These are phyloP conservation scores for Botrylloides violaceus DNA, from an alignment of 23 tunicate genomes.

Conservation along the genomic window DNA sequence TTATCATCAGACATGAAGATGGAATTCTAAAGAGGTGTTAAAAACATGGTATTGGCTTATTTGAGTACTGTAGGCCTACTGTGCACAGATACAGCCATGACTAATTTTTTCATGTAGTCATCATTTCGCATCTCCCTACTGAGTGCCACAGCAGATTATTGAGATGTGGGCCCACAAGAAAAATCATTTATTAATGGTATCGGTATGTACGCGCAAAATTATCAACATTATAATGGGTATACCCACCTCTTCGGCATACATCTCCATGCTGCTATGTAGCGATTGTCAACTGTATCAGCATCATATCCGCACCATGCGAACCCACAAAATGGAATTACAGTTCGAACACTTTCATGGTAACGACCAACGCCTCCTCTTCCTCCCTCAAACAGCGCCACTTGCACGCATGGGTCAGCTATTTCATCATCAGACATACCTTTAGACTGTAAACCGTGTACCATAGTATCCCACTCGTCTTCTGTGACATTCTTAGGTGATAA, in stretches of 20 bases:
- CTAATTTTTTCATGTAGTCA: too few relatives aligned
- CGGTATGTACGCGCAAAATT: too few relatives aligned
- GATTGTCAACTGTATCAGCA: constrained; percentile 5
- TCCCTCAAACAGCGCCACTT: constrained; percentile 52
- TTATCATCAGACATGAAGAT: too few relatives aligned
- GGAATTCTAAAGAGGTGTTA: too few relatives aligned
- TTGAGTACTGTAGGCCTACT: too few relatives aligned
- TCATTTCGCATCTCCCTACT: too few relatives aligned
- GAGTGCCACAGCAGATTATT: too few relatives aligned
- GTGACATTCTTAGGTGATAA: not conserved
- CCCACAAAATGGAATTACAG: constrained; percentile 42
- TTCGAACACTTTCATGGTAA: constrained; percentile 32
- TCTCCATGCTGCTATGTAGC: constrained; percentile 40
- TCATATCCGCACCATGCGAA: constrained; percentile 66
- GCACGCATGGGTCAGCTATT: constrained; percentile 44
- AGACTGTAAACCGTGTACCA: not conserved
- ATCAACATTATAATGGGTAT: constrained; percentile 10
- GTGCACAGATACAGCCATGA: too few relatives aligned
- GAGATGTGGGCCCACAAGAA: too few relatives aligned
- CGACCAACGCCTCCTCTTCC: constrained; percentile 27
- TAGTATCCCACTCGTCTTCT: not conserved
- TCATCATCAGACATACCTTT: constrained; percentile 23
- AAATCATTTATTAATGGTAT: too few relatives aligned
- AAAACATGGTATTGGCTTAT: too few relatives aligned
- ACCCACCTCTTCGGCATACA: constrained; percentile 49